Conservation (phyloP, 2,113 vertebrate species). For the Noctilio leporinus region DNA sequence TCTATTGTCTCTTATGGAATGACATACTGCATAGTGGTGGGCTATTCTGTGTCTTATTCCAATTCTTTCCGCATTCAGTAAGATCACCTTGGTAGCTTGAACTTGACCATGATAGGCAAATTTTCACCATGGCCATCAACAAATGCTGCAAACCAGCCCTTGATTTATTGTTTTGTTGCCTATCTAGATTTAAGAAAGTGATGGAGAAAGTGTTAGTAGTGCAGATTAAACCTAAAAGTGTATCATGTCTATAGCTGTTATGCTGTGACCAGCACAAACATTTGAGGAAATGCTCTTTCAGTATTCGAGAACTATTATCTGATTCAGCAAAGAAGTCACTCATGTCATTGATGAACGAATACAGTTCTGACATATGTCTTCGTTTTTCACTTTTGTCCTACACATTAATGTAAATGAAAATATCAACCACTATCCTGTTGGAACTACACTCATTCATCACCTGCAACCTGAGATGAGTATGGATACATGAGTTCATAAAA, state of each 20-base stretch:
- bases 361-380: conserved; percentile 30
- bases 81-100: not conserved
- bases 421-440: not conserved
- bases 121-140: not conserved
- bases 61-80: not conserved
- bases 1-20: not conserved
- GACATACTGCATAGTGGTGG: not conserved
- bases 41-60: not conserved
- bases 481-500: not conserved
- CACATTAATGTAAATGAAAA: conserved; percentile 52
- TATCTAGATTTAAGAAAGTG: not conserved
- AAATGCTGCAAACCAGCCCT: not conserved
- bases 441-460: not conserved
- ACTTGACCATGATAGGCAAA: not conserved
- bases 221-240: not conserved
- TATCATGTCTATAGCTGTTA: not conserved
- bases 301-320: conserved; percentile 3
- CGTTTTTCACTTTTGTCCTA: not conserved
- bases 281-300: not conserved
- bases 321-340: conserved; percentile 41
- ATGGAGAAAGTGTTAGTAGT: not conserved
- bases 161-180: conserved; percentile 18
- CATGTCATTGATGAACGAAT: not conserved
- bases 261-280: not conserved
- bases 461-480: not conserved